These are phyloP conservation scores for Oceanodroma leucorhoa DNA, from an alignment of 2,797 vertebrate species.

Conservation along the genomic window DNA sequence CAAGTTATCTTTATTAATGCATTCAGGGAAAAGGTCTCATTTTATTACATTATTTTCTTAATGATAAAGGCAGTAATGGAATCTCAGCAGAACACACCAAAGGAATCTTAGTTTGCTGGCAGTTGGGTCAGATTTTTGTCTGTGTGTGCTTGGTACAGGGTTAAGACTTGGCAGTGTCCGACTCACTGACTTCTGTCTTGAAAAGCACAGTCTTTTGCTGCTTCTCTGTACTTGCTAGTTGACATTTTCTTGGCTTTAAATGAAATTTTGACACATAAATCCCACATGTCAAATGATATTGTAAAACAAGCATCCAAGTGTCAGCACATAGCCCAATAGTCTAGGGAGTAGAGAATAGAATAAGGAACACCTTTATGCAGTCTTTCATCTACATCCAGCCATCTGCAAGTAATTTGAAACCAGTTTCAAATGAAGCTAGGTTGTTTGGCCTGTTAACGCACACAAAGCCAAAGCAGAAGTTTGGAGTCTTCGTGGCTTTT, in stretches of 20 bases:
- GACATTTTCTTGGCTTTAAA: slow-evolving; percentile 83
- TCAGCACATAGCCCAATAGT: slow-evolving; percentile 76
- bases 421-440: slow-evolving; percentile 70
- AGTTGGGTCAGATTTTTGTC: slow-evolving; percentile 71
- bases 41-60: slow-evolving; percentile 81
- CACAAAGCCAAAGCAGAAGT: slow-evolving; percentile 58
- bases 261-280: slow-evolving; percentile 82
- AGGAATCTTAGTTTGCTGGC: slow-evolving; percentile 65
- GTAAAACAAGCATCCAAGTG: slow-evolving; percentile 86
- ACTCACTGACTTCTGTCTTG: slow-evolving; percentile 68
- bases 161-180: slow-evolving; percentile 71
- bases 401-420: slow-evolving; percentile 82
- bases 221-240: slow-evolving; percentile 77
- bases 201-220: slow-evolving; percentile 55
- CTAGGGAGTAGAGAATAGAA: slow-evolving; percentile 72
- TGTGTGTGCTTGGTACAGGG: slow-evolving; percentile 69
- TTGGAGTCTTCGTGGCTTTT: slow-evolving; percentile 64
- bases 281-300: slow-evolving; percentile 84
- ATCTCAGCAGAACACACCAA: slow-evolving; percentile 67
- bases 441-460: slow-evolving; percentile 63
- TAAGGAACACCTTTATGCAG: slow-evolving; percentile 74
- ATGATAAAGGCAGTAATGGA: slow-evolving; percentile 80
- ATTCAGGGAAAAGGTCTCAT: slow-evolving; percentile 73
- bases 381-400: slow-evolving; percentile 81
- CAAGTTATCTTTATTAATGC: slow-evolving; percentile 80